Evolutionary conservation across 1,140 invertebrate species (phyloP), one percentile per base, ranked within the genome.

Genomic region (Magallana angulata): DNA sequence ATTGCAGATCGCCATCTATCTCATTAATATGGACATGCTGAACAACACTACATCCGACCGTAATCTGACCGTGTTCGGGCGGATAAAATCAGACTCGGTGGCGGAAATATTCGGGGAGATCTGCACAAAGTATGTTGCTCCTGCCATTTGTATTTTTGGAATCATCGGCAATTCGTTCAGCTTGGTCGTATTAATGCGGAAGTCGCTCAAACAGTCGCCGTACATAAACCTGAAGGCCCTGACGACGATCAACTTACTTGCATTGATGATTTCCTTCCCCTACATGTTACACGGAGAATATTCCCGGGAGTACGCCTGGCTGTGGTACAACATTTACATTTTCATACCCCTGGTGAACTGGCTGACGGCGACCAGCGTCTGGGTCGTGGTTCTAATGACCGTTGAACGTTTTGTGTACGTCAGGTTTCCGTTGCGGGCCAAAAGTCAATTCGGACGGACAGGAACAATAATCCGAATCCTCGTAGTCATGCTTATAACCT

Each of bases 91-190:
- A 30, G 68, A 12, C 8, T 30, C 18, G 8, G 30, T 12, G 12
- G 68, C 30, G 24, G 68, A 76, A 36, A 36, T 76, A 30, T 76
- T 76, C 36, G 30, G 68, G 11, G 36, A 12, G 24, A 82, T 87
- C 30, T 87, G 85, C n/a, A 62, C 80, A 30, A 82, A 64, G 48
- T 87, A 87, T 36, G 62, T 87, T 16, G 85, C 58, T 5, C 91
- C 91, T 48, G 62, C 87, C 18, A 83, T 92, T 18, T 92, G 92
- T 58, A 76, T 87, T 14, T 89, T 91, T 62, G 92, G 92, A 24
- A 90, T 92, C n/a, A 18, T 90, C 9, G 89, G 91, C 12, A 92
- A 92, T 82, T 87, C 88, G 7, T 24, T 92, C 2, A 92, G 91
- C 81, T 83, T 91, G 57, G 84, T 87, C 36, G 91, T 92, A 11